Evolutionary conservation across 2,113 vertebrate species (phyloP), one percentile per base, ranked within the genome.

Genomic region (Aphyosemion australe): DNA sequence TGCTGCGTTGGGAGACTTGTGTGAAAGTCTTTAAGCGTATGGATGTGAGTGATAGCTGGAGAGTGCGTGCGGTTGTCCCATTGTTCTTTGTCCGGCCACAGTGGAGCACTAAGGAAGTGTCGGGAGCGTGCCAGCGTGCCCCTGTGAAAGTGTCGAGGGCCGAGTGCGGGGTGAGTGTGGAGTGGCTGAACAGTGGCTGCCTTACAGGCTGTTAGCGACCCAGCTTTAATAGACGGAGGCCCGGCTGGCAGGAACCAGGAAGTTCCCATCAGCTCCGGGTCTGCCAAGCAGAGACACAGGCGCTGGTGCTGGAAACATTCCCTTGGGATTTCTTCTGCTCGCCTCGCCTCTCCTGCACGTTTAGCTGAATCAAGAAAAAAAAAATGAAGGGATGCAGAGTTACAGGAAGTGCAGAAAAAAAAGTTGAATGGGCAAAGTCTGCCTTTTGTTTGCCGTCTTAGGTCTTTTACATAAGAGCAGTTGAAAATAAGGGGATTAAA

Each of bases 31-130:
- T 26, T 79, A 45, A 69, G 81, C 72, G 69, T 60, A 74, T 79
- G 70, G 68, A 72, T 67, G 77, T 75, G 80, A 82, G 82, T 42
- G 80, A 82, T 80, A 39, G 76, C 74, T 71, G 52, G 39, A 72
- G 79, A 70, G 72, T 73, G 70, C 61, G 18, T 55, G 85, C 61
- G 51, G 56, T 69, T 77, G 80, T 13, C 82, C 78, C 78, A 90
- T 90, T 89, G 88, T 91, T 88, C 85, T 90, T 90, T 89, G 89
- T 90, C 58, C 76, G 39, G 84, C 83, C 87, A 84, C 85, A 86
- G 83, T 46, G 84, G 87, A 86, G 87, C 80, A 87, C 88, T 89
- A 88, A 89, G 90, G 90, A 91, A 90, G 88, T 88, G 86, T 83
- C 81, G 77, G 85, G 83, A 89, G 88, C 59, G 90, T 90, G 89